These are phyloP conservation scores for Drosophila melanica DNA, from an alignment of 1,140 invertebrate species.

Conservation along the genomic window DNA sequence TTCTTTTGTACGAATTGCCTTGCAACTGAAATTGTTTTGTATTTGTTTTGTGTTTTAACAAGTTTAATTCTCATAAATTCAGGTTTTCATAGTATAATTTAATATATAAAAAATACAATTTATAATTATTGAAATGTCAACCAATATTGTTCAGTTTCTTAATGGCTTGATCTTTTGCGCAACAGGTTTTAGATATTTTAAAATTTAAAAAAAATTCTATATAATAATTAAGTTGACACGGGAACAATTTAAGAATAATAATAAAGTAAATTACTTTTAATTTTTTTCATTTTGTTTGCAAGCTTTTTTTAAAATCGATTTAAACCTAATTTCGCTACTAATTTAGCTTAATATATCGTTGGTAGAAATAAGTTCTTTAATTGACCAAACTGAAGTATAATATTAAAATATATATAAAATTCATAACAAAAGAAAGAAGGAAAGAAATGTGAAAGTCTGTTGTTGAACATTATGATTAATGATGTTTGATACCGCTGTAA, in stretches of 20 bases:
- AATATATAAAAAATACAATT: slow-evolving; percentile 12
- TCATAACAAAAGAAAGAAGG: slow-evolving; percentile 8
- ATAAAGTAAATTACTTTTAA: background rate
- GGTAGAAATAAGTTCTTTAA: slow-evolving; percentile 5
- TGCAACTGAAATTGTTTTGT: background rate
- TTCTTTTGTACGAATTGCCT: background rate
- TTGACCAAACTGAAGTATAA: background rate
- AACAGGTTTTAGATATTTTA: background rate
- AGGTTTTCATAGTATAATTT: background rate
- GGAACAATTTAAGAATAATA: no score
- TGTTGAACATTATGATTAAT: slow-evolving; percentile 39
- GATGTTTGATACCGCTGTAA: slow-evolving; percentile 6
- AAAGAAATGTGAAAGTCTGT: slow-evolving; percentile 32
- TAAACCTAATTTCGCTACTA: background rate
- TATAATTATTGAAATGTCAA: slow-evolving; percentile 35
- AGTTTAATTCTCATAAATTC: background rate
- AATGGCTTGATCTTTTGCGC: background rate
- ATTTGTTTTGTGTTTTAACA: background rate
- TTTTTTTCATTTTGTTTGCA: background rate
- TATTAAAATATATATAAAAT: background rate
- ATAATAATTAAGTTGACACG: no score
- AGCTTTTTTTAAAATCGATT: background rate
- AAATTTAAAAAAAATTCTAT: background rate
- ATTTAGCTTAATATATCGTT: background rate
- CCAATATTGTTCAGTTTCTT: background rate